Conservation (phyloP, 2,797 vertebrate species). For the Thaleichthys pacificus region DNA sequence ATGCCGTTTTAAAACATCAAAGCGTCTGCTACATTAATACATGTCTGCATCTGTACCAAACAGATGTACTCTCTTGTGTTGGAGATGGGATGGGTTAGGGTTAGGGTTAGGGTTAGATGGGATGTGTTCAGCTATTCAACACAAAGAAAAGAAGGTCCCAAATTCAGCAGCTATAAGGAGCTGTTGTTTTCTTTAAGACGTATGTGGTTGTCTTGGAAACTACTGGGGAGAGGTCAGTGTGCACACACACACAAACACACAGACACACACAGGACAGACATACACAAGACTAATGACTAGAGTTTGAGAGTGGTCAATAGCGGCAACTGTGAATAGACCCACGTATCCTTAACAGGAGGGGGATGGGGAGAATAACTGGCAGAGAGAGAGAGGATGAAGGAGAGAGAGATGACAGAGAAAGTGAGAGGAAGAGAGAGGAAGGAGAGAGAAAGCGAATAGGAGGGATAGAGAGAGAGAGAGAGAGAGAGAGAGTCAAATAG, state of each 20-base stretch:
- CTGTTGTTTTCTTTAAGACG: slow-evolving; percentile 49
- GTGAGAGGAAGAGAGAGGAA: not conserved
- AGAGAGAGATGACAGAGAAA: not conserved
- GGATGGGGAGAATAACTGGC: not conserved
- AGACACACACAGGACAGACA: slow-evolving; percentile 19
- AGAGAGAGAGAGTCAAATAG: not conserved
- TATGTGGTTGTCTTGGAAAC: slow-evolving; percentile 80
- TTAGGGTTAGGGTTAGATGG: too few relatives aligned
- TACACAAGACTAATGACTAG: slow-evolving; percentile 41
- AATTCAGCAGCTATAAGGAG: slow-evolving; percentile 47
- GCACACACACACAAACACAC: slow-evolving; percentile 24
- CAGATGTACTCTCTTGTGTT: too few relatives aligned
- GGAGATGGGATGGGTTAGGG: too few relatives aligned
- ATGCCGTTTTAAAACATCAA: not conserved
- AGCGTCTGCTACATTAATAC: not conserved
- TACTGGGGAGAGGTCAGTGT: slow-evolving; percentile 64
- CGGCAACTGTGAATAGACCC: not conserved
- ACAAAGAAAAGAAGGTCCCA: slow-evolving; percentile 31
- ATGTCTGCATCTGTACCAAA: not conserved
- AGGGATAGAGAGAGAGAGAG: not conserved
- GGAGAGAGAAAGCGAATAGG: not conserved
- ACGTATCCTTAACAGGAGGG: not conserved
- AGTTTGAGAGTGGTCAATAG: slow-evolving; percentile 37
- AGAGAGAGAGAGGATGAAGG: not conserved
- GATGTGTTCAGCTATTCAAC: not conserved